Evolutionary conservation across 2,797 vertebrate genomes (phyloP).

Genomic region (Gorsachius magnificus): DNA sequence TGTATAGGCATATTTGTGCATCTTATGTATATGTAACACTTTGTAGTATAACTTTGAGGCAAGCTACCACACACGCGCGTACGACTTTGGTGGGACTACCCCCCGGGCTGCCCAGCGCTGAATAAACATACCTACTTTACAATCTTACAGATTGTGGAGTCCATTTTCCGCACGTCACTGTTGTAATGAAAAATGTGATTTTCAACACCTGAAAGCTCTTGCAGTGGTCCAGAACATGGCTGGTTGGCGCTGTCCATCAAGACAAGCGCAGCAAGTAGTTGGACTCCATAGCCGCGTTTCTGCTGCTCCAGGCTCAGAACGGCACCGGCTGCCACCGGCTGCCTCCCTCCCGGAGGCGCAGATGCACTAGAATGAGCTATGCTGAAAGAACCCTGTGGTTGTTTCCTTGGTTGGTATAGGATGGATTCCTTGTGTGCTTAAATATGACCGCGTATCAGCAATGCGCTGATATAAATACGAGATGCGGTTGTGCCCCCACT

Average conservation of each 20-base stretch:
- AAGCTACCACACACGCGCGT: no score
- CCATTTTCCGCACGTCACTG: no score
- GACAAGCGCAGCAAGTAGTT: accelerated
- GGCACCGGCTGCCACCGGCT: accelerated
- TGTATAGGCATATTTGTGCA: no score
- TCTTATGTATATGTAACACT: no score
- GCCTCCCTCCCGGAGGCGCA: not conserved
- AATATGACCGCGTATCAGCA: not conserved
- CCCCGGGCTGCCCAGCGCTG: no score
- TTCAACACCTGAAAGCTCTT: not conserved
- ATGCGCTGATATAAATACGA: not conserved
- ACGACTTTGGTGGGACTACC: no score
- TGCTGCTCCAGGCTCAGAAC: not conserved
- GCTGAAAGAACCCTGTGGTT: not conserved
- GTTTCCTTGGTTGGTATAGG: not conserved
- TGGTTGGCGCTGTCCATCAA: not conserved
- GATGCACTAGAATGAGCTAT: not conserved
- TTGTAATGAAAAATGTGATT: not conserved
- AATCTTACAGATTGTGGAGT: no score
- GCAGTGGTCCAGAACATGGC: accelerated
- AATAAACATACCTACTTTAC: no score
- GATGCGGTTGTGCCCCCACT: not conserved
- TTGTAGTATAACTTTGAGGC: no score
- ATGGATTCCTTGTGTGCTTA: not conserved
- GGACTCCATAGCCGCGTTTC: accelerated